A percentile compares a stretch with the other conserved stretches of the same genome.
Evolutionary conservation across 2,888 invertebrate species (phyloP).

Genomic region (Rotaria socialis): DNA sequence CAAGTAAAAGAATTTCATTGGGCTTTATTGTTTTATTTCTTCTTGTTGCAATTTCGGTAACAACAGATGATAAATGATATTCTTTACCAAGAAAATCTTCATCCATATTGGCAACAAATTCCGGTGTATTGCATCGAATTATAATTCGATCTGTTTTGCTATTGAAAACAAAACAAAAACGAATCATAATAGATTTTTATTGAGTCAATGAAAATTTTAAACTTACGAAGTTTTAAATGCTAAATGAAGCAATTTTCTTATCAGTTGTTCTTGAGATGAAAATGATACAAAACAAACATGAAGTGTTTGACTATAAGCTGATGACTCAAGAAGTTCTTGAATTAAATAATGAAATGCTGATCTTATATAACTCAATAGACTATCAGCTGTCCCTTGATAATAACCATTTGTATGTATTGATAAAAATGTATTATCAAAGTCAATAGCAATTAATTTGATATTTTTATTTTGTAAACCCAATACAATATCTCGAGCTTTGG

Average conservation of each 20-base stretch:
- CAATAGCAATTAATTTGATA: conserved; percentile 46
- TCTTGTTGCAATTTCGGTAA: conserved; percentile 9
- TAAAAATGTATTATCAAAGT: conserved; percentile 46
- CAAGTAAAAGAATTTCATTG: conserved; percentile 52
- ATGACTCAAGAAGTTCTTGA: conserved; percentile 34
- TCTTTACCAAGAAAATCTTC: conserved; percentile 44
- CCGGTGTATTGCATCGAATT: conserved; percentile 43
- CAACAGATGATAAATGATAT: conserved; percentile 40
- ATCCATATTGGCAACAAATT: conserved; percentile 35
- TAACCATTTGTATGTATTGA: conserved; percentile 44
- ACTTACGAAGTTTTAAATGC: conserved; percentile 36
- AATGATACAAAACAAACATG: conserved; percentile 44
- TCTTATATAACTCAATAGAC: conserved; percentile 40
- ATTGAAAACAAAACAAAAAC: background rate
- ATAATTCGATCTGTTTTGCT: conserved; percentile 37
- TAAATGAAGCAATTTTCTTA: conserved; percentile 43
- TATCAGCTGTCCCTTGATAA: conserved; percentile 43
- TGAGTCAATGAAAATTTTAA: background rate
- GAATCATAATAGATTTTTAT: background rate
- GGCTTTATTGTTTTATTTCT: conserved; percentile 47
- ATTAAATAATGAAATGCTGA: conserved; percentile 42
- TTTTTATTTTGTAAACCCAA: background rate
- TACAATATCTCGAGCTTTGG: conserved; percentile 1
- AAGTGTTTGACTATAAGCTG: background rate
- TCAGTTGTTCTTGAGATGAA: conserved; percentile 44